A percentile compares a stretch with the other conserved stretches of the same genome.
Conservation (phyloP, 2,888 invertebrate species). For the Lepidocyrtoides sp. region DNA sequence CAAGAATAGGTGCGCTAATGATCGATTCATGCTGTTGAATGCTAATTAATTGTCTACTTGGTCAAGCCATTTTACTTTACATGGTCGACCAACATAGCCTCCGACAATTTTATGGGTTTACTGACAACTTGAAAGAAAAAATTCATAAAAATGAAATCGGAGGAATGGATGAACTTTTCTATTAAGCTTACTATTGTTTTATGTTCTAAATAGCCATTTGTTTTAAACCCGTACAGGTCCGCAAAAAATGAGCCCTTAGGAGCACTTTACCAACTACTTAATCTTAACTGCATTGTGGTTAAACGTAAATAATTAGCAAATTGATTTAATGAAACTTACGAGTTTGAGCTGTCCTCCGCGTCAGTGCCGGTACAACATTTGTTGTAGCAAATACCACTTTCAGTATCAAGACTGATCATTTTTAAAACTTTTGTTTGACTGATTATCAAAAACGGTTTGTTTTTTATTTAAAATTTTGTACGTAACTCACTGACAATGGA, state of each 20-base stretch:
- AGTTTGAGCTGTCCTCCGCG: conserved; percentile 24
- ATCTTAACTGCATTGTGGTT: neutral
- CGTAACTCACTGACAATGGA: neutral
- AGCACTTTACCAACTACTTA: too few species aligned
- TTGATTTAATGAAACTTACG: conserved; percentile 15
- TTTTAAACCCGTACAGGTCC: too few species aligned
- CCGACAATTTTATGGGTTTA: too few species aligned
- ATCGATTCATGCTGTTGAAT: too few species aligned
- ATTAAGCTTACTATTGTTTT: neutral
- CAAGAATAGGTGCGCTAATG: too few species aligned
- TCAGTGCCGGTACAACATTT: conserved; percentile 62
- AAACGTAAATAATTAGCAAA: neutral
- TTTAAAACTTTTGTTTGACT: conserved; percentile 20
- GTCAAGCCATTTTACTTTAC: too few species aligned
- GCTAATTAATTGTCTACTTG: too few species aligned
- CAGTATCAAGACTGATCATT: conserved; percentile 72
- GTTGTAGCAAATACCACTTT: conserved; percentile 76
- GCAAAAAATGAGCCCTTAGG: too few species aligned
- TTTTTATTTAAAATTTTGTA: neutral
- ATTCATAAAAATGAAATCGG: too few species aligned
- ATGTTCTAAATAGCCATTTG: too few species aligned
- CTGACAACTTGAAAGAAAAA: too few species aligned
- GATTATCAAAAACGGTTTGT: neutral
- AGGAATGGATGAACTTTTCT: neutral
- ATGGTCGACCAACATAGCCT: too few species aligned